Conservation (phyloP, 2,113 vertebrate genomes). For the Pachyramphus minor region DNA sequence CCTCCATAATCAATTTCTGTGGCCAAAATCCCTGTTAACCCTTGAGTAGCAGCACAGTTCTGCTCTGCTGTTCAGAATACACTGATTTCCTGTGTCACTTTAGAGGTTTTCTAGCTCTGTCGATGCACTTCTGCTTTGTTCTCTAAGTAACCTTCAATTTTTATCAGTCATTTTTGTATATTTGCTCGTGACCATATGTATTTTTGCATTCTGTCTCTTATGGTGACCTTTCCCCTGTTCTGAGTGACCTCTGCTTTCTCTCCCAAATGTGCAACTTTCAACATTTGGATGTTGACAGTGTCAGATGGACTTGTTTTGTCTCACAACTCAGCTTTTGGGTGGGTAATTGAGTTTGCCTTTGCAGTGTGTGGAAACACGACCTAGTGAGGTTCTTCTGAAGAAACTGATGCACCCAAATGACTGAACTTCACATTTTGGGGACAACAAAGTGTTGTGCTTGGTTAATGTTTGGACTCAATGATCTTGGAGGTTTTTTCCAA, state of each 20-base stretch:
- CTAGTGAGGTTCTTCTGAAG: background rate
- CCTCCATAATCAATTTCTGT: background rate
- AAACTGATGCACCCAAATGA: background rate
- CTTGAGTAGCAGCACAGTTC: background rate
- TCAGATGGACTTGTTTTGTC: background rate
- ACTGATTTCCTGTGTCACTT: background rate
- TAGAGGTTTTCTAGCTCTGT: background rate
- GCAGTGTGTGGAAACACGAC: background rate
- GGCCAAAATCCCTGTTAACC: background rate
- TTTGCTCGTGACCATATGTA: background rate
- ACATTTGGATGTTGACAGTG: background rate
- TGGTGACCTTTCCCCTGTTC: background rate
- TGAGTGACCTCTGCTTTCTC: background rate
- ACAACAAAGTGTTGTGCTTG: background rate
- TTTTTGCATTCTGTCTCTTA: background rate
- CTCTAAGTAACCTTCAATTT: background rate
- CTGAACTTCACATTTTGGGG: background rate
- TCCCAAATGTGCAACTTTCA: background rate
- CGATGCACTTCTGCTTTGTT: background rate
- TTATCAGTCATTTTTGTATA: background rate
- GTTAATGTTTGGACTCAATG: rapidly evolving
- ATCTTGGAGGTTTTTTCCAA: background rate
- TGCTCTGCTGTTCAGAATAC: rapidly evolving
- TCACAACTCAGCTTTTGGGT: background rate
- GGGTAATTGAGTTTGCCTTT: background rate